Evolutionary conservation across 2,797 vertebrate genomes (phyloP).

Genomic region (Manis javanica): DNA sequence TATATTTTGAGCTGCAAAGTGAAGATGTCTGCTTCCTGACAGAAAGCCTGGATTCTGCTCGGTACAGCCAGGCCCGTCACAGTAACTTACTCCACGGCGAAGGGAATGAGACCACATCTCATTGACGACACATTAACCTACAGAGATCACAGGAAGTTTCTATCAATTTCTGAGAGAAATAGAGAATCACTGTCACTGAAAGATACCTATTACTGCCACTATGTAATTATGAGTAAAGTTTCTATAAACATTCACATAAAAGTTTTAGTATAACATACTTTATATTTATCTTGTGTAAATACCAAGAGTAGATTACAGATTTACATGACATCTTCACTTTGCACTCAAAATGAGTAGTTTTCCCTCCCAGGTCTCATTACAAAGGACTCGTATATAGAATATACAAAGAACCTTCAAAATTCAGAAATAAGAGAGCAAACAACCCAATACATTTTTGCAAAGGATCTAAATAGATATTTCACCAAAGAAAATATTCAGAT

Average conservation of each 20-base stretch:
- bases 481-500: neutral
- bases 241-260: too few species aligned
- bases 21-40: constrained; percentile 72
- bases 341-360: neutral
- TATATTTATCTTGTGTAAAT: too few species aligned
- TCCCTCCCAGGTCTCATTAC: neutral
- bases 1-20: constrained; percentile 69
- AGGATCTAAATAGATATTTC: neutral
- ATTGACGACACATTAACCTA: neutral
- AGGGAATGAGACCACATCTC: neutral
- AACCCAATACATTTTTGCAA: neutral
- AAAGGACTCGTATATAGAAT: neutral
- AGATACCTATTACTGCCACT: neutral
- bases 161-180: neutral
- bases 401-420: neutral
- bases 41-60: constrained; percentile 17
- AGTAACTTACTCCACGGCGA: neutral
- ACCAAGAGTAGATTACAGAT: too few species aligned
- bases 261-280: too few species aligned
- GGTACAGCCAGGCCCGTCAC: neutral
- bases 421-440: neutral
- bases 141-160: neutral
- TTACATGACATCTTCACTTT: too few species aligned
- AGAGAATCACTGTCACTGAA: neutral
- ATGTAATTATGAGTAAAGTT: neutral